Percentiles rank a stretch among this genome's conserved stretches.
Conservation (phyloP, 2,888 invertebrate species). For the Machimus rusticus region DNA sequence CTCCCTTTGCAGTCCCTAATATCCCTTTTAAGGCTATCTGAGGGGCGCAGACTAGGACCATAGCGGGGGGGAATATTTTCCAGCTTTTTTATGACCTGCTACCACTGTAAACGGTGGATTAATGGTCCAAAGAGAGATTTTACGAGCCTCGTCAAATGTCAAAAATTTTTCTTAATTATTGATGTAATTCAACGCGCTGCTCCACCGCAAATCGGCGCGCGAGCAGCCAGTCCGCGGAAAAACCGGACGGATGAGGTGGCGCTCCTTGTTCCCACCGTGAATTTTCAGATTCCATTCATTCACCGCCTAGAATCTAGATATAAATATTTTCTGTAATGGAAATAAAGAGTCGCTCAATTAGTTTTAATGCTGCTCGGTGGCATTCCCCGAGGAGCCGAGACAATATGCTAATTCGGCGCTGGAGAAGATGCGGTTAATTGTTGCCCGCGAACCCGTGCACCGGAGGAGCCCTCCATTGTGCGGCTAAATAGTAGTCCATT, state of each 20-base stretch:
- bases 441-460: conserved; percentile 34
- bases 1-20: conserved; percentile 49
- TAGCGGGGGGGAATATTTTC: neutral
- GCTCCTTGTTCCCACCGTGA: conserved; percentile 10
- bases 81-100: conserved; percentile 38
- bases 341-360: conserved; percentile 32
- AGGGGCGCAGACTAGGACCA: neutral
- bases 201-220: neutral
- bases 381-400: conserved; percentile 15
- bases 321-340: conserved; percentile 4
- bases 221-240: neutral
- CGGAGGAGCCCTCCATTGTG: conserved; percentile 20
- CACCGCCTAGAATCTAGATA: neutral
- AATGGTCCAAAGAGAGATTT: conserved; percentile 21
- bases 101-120: conserved; percentile 36
- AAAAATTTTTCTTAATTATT: conserved; percentile 30
- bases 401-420: conserved; percentile 47
- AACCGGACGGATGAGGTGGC: conserved; percentile 1
- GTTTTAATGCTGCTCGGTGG: conserved; percentile 1
- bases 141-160: conserved; percentile 38
- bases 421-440: conserved; percentile 48
- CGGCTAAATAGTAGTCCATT: conserved; percentile 37
- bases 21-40: conserved; percentile 40
- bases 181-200: neutral
- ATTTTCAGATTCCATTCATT: conserved; percentile 13